A percentile compares a stretch with the other conserved stretches of the same genome.
phyloP scores from a whole-genome alignment of 2,888 invertebrate genomes.

The Syritta pipiens region DNA sequence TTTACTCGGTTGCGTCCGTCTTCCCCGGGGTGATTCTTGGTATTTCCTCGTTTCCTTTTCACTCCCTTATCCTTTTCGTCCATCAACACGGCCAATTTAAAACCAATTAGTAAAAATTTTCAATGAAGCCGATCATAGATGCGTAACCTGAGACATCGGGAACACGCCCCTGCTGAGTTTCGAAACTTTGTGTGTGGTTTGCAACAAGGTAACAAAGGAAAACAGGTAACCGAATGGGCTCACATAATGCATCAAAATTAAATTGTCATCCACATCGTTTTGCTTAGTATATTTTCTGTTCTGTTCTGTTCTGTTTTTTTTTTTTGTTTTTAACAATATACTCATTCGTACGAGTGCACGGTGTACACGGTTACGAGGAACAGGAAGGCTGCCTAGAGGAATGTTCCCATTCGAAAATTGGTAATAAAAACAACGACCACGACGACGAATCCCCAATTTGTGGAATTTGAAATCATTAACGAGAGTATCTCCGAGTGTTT shows the following conservation, averaged over 20 bases:
- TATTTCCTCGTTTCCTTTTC: slow-evolving; percentile 53
- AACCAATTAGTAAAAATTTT: slow-evolving; percentile 69
- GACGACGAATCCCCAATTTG: slow-evolving; percentile 60
- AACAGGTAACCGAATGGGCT: slow-evolving; percentile 58
- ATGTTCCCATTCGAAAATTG: slow-evolving; percentile 67
- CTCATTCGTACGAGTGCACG: too few relatives aligned
- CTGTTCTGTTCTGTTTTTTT: too few relatives aligned
- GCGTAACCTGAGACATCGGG: slow-evolving; percentile 65
- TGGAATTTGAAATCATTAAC: slow-evolving; percentile 67
- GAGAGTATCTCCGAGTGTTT: slow-evolving; percentile 48
- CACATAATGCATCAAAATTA: slow-evolving; percentile 68
- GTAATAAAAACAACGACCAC: slow-evolving; percentile 60
- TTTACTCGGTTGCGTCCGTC: slow-evolving; percentile 50
- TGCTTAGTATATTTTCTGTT: too few relatives aligned
- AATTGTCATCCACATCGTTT: slow-evolving; percentile 67
- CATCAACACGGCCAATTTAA: slow-evolving; percentile 68
- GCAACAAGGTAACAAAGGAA: slow-evolving; percentile 58
- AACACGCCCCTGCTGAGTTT: slow-evolving; percentile 67
- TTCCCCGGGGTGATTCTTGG: slow-evolving; percentile 62
- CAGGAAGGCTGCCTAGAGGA: too few relatives aligned
- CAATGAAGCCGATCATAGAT: slow-evolving; percentile 69
- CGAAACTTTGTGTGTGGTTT: slow-evolving; percentile 68
- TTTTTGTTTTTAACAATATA: too few relatives aligned
- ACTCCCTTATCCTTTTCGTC: slow-evolving; percentile 68
- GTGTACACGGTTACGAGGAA: too few relatives aligned